Evolutionary conservation across 2,888 invertebrate species (phyloP).

Genomic region (Synergus itoensis): DNA sequence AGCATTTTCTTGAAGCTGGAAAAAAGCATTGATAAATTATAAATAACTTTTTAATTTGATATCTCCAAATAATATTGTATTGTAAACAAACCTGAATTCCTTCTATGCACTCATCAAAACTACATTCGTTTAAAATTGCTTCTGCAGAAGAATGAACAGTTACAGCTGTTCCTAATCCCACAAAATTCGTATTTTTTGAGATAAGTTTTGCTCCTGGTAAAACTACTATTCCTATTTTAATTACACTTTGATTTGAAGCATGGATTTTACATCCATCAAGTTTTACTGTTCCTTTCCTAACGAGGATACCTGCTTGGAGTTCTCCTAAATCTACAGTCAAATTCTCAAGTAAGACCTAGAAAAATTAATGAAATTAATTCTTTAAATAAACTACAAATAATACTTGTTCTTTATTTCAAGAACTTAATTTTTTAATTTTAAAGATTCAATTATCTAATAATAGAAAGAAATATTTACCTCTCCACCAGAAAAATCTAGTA

Average conservation of each 20-base stretch:
- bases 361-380: constrained; percentile 25
- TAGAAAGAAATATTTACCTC: constrained; percentile 61
- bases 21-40: constrained; percentile 43
- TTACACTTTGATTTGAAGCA: constrained; percentile 79
- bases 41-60: constrained; percentile 47
- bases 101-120: constrained; percentile 73
- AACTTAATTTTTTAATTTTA: neutral
- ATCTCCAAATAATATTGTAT: constrained; percentile 67
- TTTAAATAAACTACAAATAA: neutral
- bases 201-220: constrained; percentile 77
- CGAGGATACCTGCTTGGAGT: constrained; percentile 79
- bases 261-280: constrained; percentile 79
- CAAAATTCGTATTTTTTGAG: constrained; percentile 78
- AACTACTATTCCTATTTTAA: constrained; percentile 80
- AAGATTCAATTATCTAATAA: neutral
- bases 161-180: constrained; percentile 80
- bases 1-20: constrained; percentile 78
- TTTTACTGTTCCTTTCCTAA: constrained; percentile 78
- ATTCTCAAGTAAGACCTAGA: constrained; percentile 79
- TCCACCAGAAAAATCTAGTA: constrained; percentile 80
- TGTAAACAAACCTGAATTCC: constrained; percentile 70
- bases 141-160: constrained; percentile 72
- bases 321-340: constrained; percentile 79
- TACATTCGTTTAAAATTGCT: constrained; percentile 72
- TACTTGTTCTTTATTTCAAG: no score